A percentile compares a stretch with the other conserved stretches of the same genome.
Evolutionary conservation across 2,113 vertebrate species (phyloP).

Genomic region (Calonectris borealis): DNA sequence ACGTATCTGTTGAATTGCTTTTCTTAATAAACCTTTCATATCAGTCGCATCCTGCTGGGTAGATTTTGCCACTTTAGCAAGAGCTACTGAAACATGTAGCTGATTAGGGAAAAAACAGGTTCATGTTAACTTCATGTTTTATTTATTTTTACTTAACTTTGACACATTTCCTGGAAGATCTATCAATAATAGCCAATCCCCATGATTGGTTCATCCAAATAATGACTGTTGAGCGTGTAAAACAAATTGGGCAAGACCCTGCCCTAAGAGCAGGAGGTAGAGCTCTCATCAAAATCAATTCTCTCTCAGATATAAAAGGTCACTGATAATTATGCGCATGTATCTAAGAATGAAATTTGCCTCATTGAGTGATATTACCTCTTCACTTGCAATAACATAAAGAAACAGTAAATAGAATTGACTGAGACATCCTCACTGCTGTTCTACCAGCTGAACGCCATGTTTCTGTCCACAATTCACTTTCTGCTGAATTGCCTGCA

Average conservation of each 20-base stretch:
- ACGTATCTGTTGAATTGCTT: background rate
- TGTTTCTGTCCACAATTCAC: background rate
- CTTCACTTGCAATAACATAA: background rate
- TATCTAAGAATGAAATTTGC: background rate
- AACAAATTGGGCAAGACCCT: constrained; percentile 17
- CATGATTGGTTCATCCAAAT: constrained; percentile 11
- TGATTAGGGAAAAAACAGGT: background rate
- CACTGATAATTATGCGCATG: constrained; percentile 20
- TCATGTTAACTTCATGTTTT: background rate
- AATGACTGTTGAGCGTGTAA: background rate
- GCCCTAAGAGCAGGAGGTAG: background rate
- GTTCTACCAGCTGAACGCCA: background rate
- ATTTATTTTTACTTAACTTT: constrained; percentile 8
- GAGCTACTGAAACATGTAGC: background rate
- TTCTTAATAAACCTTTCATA: background rate
- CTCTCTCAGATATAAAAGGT: constrained; percentile 20
- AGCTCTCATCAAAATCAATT: constrained; percentile 32
- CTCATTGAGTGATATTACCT: background rate
- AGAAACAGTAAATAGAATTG: background rate
- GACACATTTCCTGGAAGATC: constrained; percentile 10
- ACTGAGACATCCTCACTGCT: background rate
- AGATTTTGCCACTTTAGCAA: background rate
- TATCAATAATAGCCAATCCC: background rate
- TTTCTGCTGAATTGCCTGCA: background rate
- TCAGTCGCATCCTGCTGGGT: background rate